These are phyloP conservation scores for Orycteropus afer DNA, from an alignment of 2,113 vertebrate genomes.

Conservation along the genomic window DNA sequence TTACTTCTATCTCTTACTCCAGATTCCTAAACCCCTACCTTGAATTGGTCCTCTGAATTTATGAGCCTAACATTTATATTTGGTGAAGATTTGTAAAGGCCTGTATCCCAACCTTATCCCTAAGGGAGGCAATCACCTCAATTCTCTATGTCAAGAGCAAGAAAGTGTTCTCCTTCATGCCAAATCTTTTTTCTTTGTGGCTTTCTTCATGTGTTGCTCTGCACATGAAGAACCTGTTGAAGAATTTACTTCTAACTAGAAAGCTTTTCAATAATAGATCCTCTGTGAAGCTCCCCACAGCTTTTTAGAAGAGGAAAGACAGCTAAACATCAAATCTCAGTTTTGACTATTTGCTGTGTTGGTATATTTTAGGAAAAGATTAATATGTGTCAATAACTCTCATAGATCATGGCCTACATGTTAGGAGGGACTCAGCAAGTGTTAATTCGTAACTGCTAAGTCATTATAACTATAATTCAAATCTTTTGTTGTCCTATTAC, in stretches of 20 bases:
- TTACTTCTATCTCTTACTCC: not conserved
- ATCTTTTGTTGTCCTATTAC: slow-evolving; percentile 36
- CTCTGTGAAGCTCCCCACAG: slow-evolving; percentile 47
- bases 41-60: not conserved
- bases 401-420: slow-evolving; percentile 9
- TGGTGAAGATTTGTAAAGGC: slow-evolving; percentile 12
- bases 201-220: not conserved
- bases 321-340: slow-evolving; percentile 57
- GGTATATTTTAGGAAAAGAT: slow-evolving; percentile 52
- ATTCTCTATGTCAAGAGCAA: slow-evolving; percentile 3
- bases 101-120: not conserved
- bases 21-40: not conserved
- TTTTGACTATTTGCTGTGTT: slow-evolving; percentile 42
- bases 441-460: slow-evolving; percentile 36
- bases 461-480: not conserved
- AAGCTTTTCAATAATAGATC: slow-evolving; percentile 55
- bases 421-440: slow-evolving; percentile 51
- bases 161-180: not conserved
- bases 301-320: slow-evolving; percentile 53
- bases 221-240: slow-evolving; percentile 41
- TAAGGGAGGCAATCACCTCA: not conserved
- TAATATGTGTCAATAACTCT: slow-evolving; percentile 56
- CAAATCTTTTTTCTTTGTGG: slow-evolving; percentile 38
- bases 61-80: not conserved
- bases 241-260: slow-evolving; percentile 44